A percentile compares a stretch with the other conserved stretches of the same genome.
Conservation (phyloP, 2,888 invertebrate genomes). For the Apamea epomidion region DNA sequence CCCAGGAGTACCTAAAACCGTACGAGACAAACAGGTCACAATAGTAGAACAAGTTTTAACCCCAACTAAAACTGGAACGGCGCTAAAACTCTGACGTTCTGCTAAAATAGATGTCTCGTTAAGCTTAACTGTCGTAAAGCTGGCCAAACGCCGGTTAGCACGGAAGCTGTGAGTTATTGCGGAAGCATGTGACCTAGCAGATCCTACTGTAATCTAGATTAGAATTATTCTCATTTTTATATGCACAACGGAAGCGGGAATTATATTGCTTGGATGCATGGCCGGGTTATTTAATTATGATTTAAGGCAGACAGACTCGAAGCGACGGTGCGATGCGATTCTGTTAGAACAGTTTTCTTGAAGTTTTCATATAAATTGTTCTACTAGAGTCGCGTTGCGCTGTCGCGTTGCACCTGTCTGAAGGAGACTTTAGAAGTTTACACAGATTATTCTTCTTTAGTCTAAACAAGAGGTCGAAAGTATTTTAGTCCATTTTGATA, state of each 20-base stretch:
- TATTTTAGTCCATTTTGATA: not conserved
- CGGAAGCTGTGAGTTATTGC: constrained; percentile 52
- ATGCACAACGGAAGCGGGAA: not conserved
- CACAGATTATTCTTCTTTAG: not conserved
- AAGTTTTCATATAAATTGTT: not conserved
- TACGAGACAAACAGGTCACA: constrained; percentile 18
- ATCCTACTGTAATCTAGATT: constrained; percentile 36
- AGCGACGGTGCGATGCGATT: not conserved
- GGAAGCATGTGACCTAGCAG: constrained; percentile 48
- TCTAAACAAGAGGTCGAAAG: not conserved
- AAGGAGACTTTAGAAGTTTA: not conserved
- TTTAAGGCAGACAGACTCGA: not conserved
- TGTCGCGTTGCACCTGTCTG: not conserved
- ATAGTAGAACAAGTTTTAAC: constrained; percentile 17
- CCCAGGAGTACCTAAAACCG: not conserved
- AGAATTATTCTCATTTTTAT: constrained; percentile 11
- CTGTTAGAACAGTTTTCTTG: not conserved
- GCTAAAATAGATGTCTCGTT: constrained; percentile 59
- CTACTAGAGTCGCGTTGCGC: not conserved
- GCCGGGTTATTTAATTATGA: not conserved
- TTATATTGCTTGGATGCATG: not conserved
- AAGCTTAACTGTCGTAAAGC: constrained; percentile 35
- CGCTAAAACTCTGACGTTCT: constrained; percentile 36
- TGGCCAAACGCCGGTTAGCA: constrained; percentile 18
- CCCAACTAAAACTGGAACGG: constrained; percentile 28